Percentiles rank a stretch among this genome's conserved stretches.
These are phyloP conservation scores for Silurus lanzhouensis DNA, from an alignment of 2,797 vertebrate genomes.

Conservation along the genomic window DNA sequence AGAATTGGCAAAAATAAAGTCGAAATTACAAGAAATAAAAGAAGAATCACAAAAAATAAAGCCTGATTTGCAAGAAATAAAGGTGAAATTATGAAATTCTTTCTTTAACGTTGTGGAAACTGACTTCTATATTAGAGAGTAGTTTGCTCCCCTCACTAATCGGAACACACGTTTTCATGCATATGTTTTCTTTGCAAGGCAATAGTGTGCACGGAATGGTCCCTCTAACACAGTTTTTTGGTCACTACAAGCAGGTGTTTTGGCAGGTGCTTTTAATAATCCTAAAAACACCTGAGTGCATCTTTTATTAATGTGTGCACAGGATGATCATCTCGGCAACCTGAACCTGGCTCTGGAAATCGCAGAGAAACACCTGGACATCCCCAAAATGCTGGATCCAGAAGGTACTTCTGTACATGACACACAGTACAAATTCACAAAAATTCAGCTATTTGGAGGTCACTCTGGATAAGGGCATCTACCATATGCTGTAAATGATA, in stretches of 20 bases:
- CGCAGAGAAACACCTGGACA: conserved; percentile 87
- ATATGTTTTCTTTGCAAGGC: background rate
- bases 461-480: too few relatives aligned
- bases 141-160: background rate
- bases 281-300: background rate
- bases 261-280: background rate
- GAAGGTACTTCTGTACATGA: conserved; percentile 72
- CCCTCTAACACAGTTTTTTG: background rate
- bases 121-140: background rate
- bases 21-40: too few relatives aligned
- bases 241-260: background rate
- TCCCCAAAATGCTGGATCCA: conserved; percentile 88
- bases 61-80: too few relatives aligned
- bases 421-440: too few relatives aligned
- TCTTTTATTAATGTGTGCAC: conserved; percentile 39
- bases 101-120: too few relatives aligned
- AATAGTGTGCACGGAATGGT: background rate
- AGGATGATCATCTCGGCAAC: conserved; percentile 86
- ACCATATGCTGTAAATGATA: too few relatives aligned
- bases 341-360: conserved; percentile 86
- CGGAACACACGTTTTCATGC: background rate
- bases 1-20: too few relatives aligned
- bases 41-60: too few relatives aligned
- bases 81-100: too few relatives aligned
- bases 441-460: too few relatives aligned